These are phyloP conservation scores for Heterohyrax brucei DNA, from an alignment of 2,797 vertebrate species.

Conservation along the genomic window DNA sequence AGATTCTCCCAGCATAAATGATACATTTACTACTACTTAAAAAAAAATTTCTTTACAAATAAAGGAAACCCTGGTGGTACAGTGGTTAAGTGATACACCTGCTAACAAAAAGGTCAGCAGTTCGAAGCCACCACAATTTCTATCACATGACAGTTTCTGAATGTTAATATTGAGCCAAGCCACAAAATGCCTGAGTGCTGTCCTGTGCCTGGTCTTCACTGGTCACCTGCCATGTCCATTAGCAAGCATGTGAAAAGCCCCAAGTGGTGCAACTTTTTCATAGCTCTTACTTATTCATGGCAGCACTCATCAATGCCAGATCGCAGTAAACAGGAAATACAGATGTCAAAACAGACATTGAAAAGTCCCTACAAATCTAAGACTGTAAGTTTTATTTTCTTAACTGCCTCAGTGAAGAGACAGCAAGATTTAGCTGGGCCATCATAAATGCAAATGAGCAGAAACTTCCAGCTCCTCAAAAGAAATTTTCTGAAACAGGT, in stretches of 20 bases:
- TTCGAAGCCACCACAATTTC: neutral
- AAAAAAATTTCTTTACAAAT: neutral
- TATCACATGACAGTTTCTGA: conserved; percentile 74
- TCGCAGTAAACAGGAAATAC: conserved; percentile 70
- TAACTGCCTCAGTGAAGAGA: conserved; percentile 63
- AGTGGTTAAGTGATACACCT: no score
- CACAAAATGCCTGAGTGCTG: conserved; percentile 73
- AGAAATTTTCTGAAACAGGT: conserved; percentile 40
- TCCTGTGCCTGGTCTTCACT: conserved; percentile 54
- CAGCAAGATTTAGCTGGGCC: conserved; percentile 46
- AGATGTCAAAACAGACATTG: conserved; percentile 69
- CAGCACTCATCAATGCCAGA: conserved; percentile 62
- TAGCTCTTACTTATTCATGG: conserved; percentile 67
- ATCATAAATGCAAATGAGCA: conserved; percentile 68
- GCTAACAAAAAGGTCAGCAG: no score
- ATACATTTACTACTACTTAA: no score
- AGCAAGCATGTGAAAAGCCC: conserved; percentile 72
- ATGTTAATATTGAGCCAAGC: no score
- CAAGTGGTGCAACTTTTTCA: conserved; percentile 73
- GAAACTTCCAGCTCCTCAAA: conserved; percentile 64
- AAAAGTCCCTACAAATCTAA: conserved; percentile 70
- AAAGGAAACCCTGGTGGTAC: no score
- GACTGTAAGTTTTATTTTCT: conserved; percentile 65
- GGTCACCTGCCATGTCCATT: conserved; percentile 49
- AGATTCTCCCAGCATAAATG: neutral